These are phyloP conservation scores for Micrasema minimum DNA, from an alignment of 1,140 invertebrate genomes.

Conservation along the genomic window DNA sequence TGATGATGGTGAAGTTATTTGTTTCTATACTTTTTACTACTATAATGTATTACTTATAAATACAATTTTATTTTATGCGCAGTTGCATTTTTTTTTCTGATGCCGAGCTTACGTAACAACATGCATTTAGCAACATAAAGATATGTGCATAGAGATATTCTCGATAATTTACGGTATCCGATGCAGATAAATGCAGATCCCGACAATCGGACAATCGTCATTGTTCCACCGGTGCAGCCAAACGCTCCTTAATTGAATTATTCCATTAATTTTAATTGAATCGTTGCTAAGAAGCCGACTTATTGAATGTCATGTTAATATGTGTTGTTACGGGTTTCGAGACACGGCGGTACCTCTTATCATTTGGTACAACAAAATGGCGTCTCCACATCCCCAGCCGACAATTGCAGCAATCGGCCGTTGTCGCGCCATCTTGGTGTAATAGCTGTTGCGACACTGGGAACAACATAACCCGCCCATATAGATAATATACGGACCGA, in stretches of 20 bases:
- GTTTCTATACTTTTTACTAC: too few relatives aligned
- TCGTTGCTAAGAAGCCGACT: slow-evolving; percentile 8
- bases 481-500: neutral
- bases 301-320: slow-evolving; percentile 2
- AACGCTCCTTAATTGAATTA: slow-evolving; percentile 10
- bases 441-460: slow-evolving; percentile 22
- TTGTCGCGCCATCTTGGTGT: slow-evolving; percentile 12
- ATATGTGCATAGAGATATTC: too few relatives aligned
- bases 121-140: too few relatives aligned
- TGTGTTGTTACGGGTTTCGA: neutral
- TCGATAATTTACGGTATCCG: too few relatives aligned
- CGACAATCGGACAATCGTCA: slow-evolving; percentile 17
- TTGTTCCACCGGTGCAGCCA: slow-evolving; percentile 1
- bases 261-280: slow-evolving; percentile 37
- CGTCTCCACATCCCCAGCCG: too few relatives aligned
- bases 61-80: too few relatives aligned
- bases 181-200: neutral
- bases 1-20: too few relatives aligned
- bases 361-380: slow-evolving; percentile 10
- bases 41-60: too few relatives aligned
- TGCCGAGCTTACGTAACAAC: too few relatives aligned
- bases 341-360: neutral
- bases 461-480: slow-evolving; percentile 14
- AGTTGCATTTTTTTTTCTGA: too few relatives aligned
- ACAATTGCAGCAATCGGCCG: neutral